Evolutionary conservation across 1,140 invertebrate species (phyloP).

Genomic region (Bombus affinis): DNA sequence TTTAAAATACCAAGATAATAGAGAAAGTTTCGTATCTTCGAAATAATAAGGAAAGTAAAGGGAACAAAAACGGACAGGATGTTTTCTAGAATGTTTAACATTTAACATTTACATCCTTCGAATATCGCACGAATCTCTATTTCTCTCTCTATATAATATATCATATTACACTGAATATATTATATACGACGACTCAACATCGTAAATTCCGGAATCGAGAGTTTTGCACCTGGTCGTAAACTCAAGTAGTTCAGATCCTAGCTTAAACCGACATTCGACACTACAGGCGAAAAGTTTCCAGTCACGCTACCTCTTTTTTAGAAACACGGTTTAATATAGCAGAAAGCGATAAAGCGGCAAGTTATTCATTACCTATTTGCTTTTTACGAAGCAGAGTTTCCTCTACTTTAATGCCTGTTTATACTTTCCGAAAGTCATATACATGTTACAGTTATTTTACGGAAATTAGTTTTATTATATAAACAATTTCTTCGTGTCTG

Average conservation of each 20-base stretch:
- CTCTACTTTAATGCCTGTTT: neutral
- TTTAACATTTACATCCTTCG: no score
- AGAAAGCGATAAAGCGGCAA: neutral
- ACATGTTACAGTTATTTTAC: neutral
- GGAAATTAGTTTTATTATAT: neutral
- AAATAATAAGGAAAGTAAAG: neutral
- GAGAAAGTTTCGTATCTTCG: neutral
- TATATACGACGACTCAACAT: neutral
- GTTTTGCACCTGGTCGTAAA: neutral
- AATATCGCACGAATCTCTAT: no score
- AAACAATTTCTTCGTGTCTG: neutral
- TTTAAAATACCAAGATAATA: neutral
- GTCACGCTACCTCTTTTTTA: neutral
- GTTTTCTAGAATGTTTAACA: no score
- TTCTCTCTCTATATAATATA: no score
- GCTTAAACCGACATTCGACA: neutral
- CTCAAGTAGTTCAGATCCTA: neutral
- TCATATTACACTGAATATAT: no score
- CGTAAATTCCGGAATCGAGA: neutral
- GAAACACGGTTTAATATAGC: neutral
- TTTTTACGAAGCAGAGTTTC: neutral
- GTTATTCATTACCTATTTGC: neutral
- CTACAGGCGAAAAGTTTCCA: neutral
- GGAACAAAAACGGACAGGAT: no score
- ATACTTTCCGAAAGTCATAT: neutral